phyloP scores from a whole-genome alignment of 1,140 invertebrate genomes.

The Trichonephila clavipes region DNA sequence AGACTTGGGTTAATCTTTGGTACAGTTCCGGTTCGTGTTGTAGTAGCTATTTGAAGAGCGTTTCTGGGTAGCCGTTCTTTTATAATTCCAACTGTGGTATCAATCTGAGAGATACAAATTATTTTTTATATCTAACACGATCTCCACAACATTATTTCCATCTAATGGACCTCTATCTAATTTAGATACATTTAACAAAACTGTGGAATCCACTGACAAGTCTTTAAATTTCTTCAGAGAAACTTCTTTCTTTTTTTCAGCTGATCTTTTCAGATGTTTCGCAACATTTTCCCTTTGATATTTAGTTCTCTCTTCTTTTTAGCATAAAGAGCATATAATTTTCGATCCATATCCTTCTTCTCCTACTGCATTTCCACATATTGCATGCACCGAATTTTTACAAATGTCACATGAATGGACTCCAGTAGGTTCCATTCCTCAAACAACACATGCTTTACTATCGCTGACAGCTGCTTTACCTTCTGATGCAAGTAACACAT shows the following conservation, averaged over 20 bases:
- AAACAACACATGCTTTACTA: not conserved
- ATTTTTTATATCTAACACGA: not conserved
- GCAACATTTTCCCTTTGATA: not conserved
- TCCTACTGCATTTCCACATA: not conserved
- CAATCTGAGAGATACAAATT: not conserved
- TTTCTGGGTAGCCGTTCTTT: not conserved
- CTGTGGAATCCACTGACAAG: no score
- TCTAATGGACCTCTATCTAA: not conserved
- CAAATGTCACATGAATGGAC: not conserved
- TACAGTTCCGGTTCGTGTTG: not conserved
- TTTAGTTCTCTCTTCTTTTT: not conserved
- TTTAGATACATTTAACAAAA: not conserved
- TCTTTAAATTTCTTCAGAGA: no score
- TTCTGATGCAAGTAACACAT: no score
- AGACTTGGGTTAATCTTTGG: not conserved
- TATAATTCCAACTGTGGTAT: not conserved
- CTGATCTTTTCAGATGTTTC: no score
- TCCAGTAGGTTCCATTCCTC: not conserved
- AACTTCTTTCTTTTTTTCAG: no score
- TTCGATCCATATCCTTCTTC: not conserved
- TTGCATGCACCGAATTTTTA: not conserved
- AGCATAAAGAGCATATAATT: not conserved
- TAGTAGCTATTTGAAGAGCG: not conserved
- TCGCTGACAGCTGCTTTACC: no score
- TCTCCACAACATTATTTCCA: not conserved